These are phyloP conservation scores for Glomeris maerens DNA, from an alignment of 1,140 invertebrate genomes.

Conservation along the genomic window DNA sequence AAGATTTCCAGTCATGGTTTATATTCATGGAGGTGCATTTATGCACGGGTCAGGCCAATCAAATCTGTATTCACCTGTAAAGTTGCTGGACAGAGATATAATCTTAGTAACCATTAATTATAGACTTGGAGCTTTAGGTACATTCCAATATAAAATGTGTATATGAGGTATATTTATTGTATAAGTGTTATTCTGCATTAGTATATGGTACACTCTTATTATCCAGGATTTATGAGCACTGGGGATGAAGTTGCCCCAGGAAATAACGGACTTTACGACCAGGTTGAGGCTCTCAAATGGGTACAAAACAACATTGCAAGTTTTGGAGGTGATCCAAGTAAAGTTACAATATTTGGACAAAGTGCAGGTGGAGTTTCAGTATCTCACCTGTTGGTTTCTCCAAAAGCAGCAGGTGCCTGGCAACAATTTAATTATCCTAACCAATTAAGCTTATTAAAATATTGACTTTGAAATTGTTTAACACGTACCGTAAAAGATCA, in stretches of 20 bases:
- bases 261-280: conserved; percentile 21
- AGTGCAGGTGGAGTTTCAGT: conserved; percentile 51
- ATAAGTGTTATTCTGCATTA: not conserved
- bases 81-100: conserved; percentile 45
- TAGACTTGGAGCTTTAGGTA: conserved; percentile 57
- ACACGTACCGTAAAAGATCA: too few species aligned
- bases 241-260: conserved; percentile 7
- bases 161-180: not conserved
- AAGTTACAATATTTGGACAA: conserved; percentile 44
- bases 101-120: conserved; percentile 69
- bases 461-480: too few species aligned
- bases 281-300: conserved; percentile 19
- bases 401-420: conserved; percentile 23
- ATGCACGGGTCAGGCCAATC: conserved; percentile 43
- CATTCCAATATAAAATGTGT: not conserved
- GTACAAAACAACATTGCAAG: conserved; percentile 18
- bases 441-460: too few species aligned
- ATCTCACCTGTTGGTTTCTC: conserved; percentile 50
- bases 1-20: conserved; percentile 34
- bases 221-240: conserved; percentile 8
- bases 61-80: conserved; percentile 43
- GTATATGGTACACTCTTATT: too few species aligned
- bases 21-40: conserved; percentile 35
- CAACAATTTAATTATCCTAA: too few species aligned
- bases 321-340: conserved; percentile 20